Evolutionary conservation across 1,140 invertebrate genomes (phyloP).

Genomic region (Penaeus chinensis): DNA sequence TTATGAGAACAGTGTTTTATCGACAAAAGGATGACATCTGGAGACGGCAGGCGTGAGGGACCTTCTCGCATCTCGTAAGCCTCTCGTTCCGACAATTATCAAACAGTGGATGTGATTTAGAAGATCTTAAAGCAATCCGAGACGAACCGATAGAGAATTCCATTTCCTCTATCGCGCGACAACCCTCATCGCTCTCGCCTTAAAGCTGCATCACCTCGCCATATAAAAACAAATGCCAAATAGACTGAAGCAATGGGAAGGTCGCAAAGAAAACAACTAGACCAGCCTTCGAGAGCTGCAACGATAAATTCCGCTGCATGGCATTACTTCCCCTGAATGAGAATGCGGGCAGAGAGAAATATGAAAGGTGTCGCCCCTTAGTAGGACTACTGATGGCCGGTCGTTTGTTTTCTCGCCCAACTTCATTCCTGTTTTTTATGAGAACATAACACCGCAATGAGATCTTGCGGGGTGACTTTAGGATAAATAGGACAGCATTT

Average conservation of each 20-base stretch:
- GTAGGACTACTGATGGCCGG: constrained; percentile 55
- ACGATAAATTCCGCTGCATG: constrained; percentile 56
- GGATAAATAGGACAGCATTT: too few species aligned
- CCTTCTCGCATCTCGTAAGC: neutral
- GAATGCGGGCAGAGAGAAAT: constrained; percentile 56
- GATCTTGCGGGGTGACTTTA: neutral
- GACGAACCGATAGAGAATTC: too few species aligned
- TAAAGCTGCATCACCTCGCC: constrained; percentile 6
- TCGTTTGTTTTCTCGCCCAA: constrained; percentile 54
- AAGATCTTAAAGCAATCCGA: too few species aligned
- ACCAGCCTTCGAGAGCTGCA: constrained; percentile 29
- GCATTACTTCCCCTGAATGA: constrained; percentile 59
- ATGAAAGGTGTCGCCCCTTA: constrained; percentile 61
- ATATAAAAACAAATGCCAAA: neutral
- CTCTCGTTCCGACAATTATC: neutral
- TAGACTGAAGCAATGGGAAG: neutral
- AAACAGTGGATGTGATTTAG: too few species aligned
- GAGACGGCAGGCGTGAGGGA: constrained; percentile 8
- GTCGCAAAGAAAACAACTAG: constrained; percentile 26
- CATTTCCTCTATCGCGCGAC: too few species aligned
- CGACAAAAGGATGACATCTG: constrained; percentile 37
- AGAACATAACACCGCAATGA: neutral
- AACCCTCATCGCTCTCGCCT: neutral
- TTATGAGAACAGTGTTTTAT: constrained; percentile 57
- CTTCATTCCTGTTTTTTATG: constrained; percentile 53